Conservation (phyloP, 1,140 invertebrate genomes). For the Aphelenchoides besseyi region DNA sequence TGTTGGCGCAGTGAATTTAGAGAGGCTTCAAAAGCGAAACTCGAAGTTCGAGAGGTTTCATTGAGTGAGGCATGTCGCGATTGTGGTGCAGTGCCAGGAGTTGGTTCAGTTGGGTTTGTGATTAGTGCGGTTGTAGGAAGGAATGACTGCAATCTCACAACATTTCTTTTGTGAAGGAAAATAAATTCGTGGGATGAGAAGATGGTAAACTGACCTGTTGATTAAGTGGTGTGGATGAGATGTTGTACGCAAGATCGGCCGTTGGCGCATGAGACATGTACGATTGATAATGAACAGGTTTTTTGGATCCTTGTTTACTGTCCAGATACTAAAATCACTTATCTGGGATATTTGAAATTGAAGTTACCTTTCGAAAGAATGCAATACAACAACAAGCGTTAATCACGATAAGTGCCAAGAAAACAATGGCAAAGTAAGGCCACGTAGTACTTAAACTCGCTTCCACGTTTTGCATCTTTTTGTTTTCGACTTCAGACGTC, state of each 20-base stretch:
- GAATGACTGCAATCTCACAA: no score
- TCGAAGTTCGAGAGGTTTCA: constrained; percentile 21
- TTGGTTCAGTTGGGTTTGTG: not conserved
- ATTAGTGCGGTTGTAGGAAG: not conserved
- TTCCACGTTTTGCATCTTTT: not conserved
- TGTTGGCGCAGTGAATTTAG: constrained; percentile 7
- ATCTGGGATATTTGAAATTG: not conserved
- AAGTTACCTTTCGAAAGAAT: constrained; percentile 39
- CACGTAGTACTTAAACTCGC: constrained; percentile 21
- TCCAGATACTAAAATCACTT: constrained; percentile 39
- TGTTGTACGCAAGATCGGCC: constrained; percentile 43
- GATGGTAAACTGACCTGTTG: constrained; percentile 33
- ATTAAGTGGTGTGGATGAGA: constrained; percentile 34
- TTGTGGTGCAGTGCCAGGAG: not conserved
- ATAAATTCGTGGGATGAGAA: constrained; percentile 36
- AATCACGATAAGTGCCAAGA: constrained; percentile 35
- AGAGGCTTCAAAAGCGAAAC: constrained; percentile 18
- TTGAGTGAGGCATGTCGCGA: constrained; percentile 15
- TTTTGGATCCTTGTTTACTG: constrained; percentile 40
- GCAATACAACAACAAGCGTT: constrained; percentile 36
- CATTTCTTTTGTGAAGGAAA: not conserved
- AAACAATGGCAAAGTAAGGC: constrained; percentile 30
- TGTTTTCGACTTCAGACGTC: not conserved
- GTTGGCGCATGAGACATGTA: constrained; percentile 46
- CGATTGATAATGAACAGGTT: constrained; percentile 58